Evolutionary conservation across 2,113 vertebrate species (phyloP).

Genomic region (Verasper variegatus): DNA sequence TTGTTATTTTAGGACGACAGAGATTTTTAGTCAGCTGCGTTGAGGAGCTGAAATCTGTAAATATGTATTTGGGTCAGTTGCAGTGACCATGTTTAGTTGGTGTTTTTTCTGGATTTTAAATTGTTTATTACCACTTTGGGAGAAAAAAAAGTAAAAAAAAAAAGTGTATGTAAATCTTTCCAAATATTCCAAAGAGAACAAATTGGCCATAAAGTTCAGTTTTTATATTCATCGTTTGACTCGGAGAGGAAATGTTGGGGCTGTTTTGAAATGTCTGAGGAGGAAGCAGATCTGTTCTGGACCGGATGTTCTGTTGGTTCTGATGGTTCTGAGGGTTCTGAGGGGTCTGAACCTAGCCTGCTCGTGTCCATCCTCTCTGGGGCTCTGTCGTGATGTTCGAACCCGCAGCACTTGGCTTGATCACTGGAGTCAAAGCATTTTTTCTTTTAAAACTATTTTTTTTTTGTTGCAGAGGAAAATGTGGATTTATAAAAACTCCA

Average conservation of each 20-base stretch:
- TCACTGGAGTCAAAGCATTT: conserved; percentile 71
- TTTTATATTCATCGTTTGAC: conserved; percentile 71
- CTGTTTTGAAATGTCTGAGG: conserved; percentile 56
- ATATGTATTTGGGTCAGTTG: conserved; percentile 92
- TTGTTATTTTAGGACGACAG: conserved; percentile 84
- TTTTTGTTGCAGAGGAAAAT: conserved; percentile 53
- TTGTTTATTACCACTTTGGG: conserved; percentile 84
- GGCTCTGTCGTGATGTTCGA: conserved; percentile 74
- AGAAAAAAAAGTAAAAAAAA: conserved; percentile 45
- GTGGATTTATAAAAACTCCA: conserved; percentile 61
- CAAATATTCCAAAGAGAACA: conserved; percentile 83
- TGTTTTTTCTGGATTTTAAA: conserved; percentile 83
- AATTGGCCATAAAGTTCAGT: conserved; percentile 76
- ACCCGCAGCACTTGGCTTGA: conserved; percentile 81
- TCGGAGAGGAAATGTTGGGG: conserved; percentile 46
- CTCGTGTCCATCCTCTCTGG: conserved; percentile 54
- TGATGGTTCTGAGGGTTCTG: conserved; percentile 18
- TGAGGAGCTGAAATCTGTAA: conserved; percentile 87
- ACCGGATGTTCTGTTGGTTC: conserved; percentile 32
- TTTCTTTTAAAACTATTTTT: conserved; percentile 37
- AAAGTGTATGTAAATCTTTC: conserved; percentile 80
- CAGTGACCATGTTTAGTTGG: conserved; percentile 90
- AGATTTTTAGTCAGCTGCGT: conserved; percentile 84
- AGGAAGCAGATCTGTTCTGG: conserved; percentile 58
- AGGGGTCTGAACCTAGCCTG: conserved; percentile 22